These are phyloP conservation scores for Pristiophorus japonicus DNA, from an alignment of 2,113 vertebrate species.

Conservation along the genomic window DNA sequence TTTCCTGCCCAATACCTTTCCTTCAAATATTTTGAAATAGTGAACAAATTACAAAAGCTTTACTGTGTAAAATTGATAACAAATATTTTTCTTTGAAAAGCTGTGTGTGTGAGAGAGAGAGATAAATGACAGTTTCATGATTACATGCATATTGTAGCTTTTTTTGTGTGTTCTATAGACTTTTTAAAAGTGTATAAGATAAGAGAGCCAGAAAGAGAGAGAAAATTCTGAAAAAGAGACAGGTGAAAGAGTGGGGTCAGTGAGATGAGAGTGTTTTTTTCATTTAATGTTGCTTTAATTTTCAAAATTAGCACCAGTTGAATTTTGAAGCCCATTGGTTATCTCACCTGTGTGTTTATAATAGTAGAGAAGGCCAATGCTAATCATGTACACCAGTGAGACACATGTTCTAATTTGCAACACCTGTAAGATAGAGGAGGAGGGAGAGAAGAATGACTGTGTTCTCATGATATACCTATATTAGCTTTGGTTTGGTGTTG, in stretches of 20 bases:
- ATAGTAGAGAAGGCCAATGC: too few relatives aligned
- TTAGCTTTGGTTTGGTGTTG: too few relatives aligned
- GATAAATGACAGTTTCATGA: too few relatives aligned
- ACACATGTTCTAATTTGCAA: too few relatives aligned
- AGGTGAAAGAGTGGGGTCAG: not conserved
- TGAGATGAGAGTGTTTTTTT: not conserved
- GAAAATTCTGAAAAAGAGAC: not conserved
- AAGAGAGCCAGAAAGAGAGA: not conserved
- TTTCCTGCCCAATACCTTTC: not conserved
- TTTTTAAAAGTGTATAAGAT: not conserved
- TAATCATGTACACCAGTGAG: not conserved
- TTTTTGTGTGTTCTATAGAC: not conserved
- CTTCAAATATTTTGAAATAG: not conserved
- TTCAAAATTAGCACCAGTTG: not conserved
- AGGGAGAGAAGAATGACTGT: too few relatives aligned
- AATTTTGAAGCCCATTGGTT: not conserved
- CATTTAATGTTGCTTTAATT: not conserved
- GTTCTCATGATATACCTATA: too few relatives aligned
- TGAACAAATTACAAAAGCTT: not conserved
- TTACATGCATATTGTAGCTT: not conserved
- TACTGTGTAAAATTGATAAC: not conserved
- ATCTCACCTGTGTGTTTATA: not conserved
- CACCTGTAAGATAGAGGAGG: too few relatives aligned
- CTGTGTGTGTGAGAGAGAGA: too few relatives aligned
- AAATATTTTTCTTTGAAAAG: not conserved